A percentile compares a stretch with the other conserved stretches of the same genome.
Evolutionary conservation across 2,888 invertebrate species (phyloP).

Genomic region (Plagodis dolabraria): DNA sequence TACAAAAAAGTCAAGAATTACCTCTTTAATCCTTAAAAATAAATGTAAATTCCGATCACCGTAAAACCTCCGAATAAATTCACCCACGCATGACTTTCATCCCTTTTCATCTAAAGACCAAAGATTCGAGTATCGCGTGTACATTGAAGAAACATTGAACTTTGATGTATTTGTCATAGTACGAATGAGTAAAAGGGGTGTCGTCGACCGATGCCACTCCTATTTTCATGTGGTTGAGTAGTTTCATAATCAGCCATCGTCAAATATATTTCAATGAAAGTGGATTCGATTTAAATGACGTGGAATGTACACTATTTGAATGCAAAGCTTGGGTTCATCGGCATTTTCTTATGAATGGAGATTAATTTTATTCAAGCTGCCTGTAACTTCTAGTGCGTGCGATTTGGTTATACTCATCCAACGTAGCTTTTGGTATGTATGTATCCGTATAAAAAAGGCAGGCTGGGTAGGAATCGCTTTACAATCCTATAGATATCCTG

Average conservation of each 20-base stretch:
- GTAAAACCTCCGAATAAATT: background rate
- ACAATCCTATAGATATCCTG: too few species aligned
- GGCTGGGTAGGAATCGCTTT: too few species aligned
- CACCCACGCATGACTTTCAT: background rate
- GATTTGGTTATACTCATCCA: too few species aligned
- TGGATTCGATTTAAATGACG: conserved; percentile 19
- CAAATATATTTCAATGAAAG: conserved; percentile 28
- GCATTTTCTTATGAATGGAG: conserved; percentile 3
- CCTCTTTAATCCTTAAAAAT: too few species aligned
- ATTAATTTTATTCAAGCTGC: too few species aligned
- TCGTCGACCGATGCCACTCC: conserved; percentile 15
- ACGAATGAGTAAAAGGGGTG: conserved; percentile 6
- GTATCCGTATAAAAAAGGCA: too few species aligned
- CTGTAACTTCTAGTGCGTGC: too few species aligned
- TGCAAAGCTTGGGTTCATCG: conserved; percentile 18
- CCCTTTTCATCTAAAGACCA: background rate
- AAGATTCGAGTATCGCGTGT: background rate
- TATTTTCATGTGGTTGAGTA: background rate
- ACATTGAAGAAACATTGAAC: conserved; percentile 15
- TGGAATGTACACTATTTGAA: conserved; percentile 18
- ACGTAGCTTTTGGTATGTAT: too few species aligned
- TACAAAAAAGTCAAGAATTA: too few species aligned
- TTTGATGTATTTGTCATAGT: conserved; percentile 10
- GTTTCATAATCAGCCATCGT: conserved; percentile 20
- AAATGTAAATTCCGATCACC: too few species aligned